Evolutionary conservation across 1,140 invertebrate species (phyloP), one percentile per base, ranked within the genome.

Genomic region (Hirudo medicinalis): DNA sequence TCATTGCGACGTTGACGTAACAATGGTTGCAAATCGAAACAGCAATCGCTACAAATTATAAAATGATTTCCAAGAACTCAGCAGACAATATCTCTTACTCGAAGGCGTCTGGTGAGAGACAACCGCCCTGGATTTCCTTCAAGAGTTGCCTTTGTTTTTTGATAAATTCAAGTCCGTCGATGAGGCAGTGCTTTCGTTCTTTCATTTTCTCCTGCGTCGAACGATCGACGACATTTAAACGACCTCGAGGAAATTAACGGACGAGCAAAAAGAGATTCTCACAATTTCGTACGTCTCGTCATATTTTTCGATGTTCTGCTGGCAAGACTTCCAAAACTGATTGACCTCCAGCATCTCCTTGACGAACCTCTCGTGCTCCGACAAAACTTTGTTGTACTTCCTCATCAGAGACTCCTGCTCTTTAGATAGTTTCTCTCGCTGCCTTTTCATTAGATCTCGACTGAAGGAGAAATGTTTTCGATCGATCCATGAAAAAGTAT

Each of bases 311-410:
- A 87, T 85, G n/a, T 85, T 79, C n/a, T 84, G 80, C 72, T 86
- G 85, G 63, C 84, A 83, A 72, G 87, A 86, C 29, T 83, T 80
- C 84, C 86, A 87, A 25, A 86, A 78, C 49, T 84, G 82, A 67
- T 82, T 82, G 25, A 87, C 84, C 71, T 83, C 81, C 60, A 83
- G 85, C 85, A 88, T 87, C 76, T 87, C 86, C 76, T 87, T 84
- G 69, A 87, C 85, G 78, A 88, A 87, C 69, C 82, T 83, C 69
- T 86, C 78, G 78, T 86, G 87, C 53, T 83, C 81, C 71, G 85
- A 80, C 63, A 86, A 81, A 36, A 87, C 77, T 53, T 80, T 81
- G 72, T 85, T 82, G 74, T 85, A 86, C 60, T 83, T 80, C 54
- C 84, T 80, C 70, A 83, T 83, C 74, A 82, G 82, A 29, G 76